Percentiles rank a stretch among this genome's conserved stretches.
These are phyloP conservation scores for Acrocephalus scirpaceus DNA, from an alignment of 2,797 vertebrate species.

Conservation along the genomic window DNA sequence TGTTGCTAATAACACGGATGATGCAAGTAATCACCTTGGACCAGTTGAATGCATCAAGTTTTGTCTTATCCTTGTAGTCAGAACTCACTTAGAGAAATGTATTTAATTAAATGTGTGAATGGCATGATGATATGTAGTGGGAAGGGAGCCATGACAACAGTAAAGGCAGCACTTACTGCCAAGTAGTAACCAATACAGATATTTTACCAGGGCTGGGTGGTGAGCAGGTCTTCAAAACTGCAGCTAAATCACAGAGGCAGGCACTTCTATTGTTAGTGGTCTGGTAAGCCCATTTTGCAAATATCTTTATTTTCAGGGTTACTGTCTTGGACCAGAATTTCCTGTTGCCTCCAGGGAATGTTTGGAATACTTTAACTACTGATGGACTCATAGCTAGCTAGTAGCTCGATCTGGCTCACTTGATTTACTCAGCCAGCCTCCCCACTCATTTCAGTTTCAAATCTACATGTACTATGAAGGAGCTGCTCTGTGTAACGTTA, in stretches of 20 bases:
- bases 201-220: not conserved
- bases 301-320: not conserved
- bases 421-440: not conserved
- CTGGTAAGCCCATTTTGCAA: not conserved
- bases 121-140: not conserved
- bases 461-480: not conserved
- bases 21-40: not conserved
- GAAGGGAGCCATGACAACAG: not conserved
- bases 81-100: not conserved
- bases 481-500: not conserved
- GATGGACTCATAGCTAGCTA: not conserved
- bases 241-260: not conserved
- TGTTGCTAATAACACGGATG: not conserved
- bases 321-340: not conserved
- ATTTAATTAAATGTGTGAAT: constrained; percentile 26
- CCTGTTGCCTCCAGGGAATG: not conserved
- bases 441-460: not conserved
- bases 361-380: not conserved
- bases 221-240: not conserved
- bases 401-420: not conserved
- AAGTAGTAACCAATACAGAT: not conserved
- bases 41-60: not conserved
- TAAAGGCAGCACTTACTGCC: not conserved
- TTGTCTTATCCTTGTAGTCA: not conserved
- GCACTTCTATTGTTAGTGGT: not conserved